Evolutionary conservation across 2,797 vertebrate genomes (phyloP).

Genomic region (Arctocebus calabarensis): DNA sequence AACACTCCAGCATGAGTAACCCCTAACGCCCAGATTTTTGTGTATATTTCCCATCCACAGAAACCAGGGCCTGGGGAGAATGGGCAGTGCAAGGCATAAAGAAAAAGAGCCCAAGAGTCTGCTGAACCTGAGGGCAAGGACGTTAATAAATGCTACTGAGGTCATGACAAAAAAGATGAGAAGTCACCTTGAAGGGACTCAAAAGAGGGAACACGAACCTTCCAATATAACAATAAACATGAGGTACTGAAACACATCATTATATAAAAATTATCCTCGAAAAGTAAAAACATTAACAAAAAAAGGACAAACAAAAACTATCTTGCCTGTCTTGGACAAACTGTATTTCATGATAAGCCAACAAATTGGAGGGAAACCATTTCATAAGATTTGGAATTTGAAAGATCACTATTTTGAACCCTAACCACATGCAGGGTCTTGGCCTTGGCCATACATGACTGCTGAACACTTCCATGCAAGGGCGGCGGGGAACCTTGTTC

Average conservation of each 20-base stretch:
- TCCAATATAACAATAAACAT: neutral
- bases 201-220: neutral
- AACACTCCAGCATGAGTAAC: neutral
- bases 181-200: neutral
- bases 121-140: neutral
- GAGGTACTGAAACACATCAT: neutral
- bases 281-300: neutral
- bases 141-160: too few relatives aligned
- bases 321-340: neutral
- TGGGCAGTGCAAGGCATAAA: neutral
- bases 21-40: too few relatives aligned
- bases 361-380: neutral
- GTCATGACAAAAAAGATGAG: neutral
- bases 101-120: too few relatives aligned
- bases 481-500: fast-evolving
- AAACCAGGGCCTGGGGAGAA: neutral
- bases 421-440: fast-evolving
- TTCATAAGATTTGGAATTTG: neutral
- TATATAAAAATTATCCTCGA: neutral
- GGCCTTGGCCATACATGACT: fast-evolving
- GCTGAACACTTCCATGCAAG: neutral
- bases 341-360: neutral
- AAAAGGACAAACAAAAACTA: neutral
- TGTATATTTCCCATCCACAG: neutral
- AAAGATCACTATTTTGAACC: neutral